Percentiles rank a stretch among this genome's conserved stretches.
Evolutionary conservation across 2,113 vertebrate species (phyloP).

Genomic region (Ceyx melanurus): DNA sequence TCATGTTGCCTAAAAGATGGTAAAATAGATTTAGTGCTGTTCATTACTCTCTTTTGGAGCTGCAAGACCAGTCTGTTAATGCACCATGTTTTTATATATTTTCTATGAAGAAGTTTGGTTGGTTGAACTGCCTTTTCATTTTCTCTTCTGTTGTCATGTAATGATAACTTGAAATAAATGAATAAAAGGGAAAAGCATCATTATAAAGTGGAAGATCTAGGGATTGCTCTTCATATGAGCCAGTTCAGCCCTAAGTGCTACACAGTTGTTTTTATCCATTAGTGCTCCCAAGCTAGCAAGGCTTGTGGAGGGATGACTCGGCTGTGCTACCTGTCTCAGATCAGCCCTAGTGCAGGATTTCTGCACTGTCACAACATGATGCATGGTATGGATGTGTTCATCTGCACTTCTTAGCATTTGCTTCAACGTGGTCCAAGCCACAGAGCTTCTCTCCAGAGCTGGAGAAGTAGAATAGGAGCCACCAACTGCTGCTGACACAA

Average conservation of each 20-base stretch:
- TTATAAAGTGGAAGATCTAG: neutral
- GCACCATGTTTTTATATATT: neutral
- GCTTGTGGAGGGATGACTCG: neutral
- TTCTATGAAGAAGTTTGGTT: neutral
- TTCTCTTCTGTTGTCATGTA: neutral
- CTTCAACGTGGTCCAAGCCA: neutral
- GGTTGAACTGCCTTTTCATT: neutral
- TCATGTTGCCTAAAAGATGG: conserved; percentile 10
- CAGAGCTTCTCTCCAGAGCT: neutral
- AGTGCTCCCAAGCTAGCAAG: neutral
- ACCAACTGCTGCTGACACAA: neutral
- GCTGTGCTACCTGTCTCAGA: neutral
- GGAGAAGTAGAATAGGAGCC: neutral
- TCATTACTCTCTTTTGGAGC: neutral
- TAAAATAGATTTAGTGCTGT: conserved; percentile 1
- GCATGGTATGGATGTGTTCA: rapidly evolving
- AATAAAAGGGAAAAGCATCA: neutral
- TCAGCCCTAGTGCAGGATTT: neutral
- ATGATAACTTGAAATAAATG: neutral
- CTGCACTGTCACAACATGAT: neutral
- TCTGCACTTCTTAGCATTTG: neutral
- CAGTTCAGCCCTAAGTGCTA: neutral
- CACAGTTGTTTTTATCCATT: neutral
- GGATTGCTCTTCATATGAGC: neutral
- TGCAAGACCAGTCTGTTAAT: neutral